A percentile compares a stretch with the other conserved stretches of the same genome.
phyloP scores from a whole-genome alignment of 1,140 invertebrate genomes.

The Anadara kagoshimensis region DNA sequence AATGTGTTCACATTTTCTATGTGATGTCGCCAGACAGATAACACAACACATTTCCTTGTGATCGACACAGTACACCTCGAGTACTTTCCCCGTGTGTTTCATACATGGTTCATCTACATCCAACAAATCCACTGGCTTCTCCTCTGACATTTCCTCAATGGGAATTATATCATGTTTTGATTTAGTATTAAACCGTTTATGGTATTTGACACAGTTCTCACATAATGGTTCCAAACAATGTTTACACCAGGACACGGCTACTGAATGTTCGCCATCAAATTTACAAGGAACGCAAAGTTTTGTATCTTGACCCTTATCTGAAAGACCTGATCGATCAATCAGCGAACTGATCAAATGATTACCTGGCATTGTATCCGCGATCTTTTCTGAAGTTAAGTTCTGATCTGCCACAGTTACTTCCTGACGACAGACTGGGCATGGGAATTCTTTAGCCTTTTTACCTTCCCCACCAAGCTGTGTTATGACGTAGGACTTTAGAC shows the following conservation, averaged over 20 bases:
- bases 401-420: slow-evolving; percentile 35
- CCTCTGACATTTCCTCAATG: slow-evolving; percentile 37
- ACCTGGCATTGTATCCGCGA: slow-evolving; percentile 45
- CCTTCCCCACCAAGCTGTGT: slow-evolving; percentile 22
- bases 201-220: slow-evolving; percentile 35
- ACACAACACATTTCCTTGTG: slow-evolving; percentile 41
- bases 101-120: slow-evolving; percentile 32
- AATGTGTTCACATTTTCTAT: slow-evolving; percentile 35
- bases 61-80: slow-evolving; percentile 47
- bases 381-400: slow-evolving; percentile 23
- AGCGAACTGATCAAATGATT: slow-evolving; percentile 54
- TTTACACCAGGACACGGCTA: slow-evolving; percentile 44
- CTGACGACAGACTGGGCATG: slow-evolving; percentile 48
- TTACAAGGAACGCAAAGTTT: slow-evolving; percentile 45
- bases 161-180: slow-evolving; percentile 35
- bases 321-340: slow-evolving; percentile 34
- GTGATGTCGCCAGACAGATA: slow-evolving; percentile 39
- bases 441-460: slow-evolving; percentile 35
- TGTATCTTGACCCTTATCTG: slow-evolving; percentile 33
- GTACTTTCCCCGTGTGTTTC: slow-evolving; percentile 39
- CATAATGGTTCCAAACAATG: slow-evolving; percentile 45
- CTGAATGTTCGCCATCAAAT: slow-evolving; percentile 33
- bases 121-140: slow-evolving; percentile 41
- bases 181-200: slow-evolving; percentile 38
- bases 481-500: slow-evolving; percentile 83